A percentile compares a stretch with the other conserved stretches of the same genome.
phyloP scores from a whole-genome alignment of 2,888 invertebrate species.

The Leptopilina syphax region DNA sequence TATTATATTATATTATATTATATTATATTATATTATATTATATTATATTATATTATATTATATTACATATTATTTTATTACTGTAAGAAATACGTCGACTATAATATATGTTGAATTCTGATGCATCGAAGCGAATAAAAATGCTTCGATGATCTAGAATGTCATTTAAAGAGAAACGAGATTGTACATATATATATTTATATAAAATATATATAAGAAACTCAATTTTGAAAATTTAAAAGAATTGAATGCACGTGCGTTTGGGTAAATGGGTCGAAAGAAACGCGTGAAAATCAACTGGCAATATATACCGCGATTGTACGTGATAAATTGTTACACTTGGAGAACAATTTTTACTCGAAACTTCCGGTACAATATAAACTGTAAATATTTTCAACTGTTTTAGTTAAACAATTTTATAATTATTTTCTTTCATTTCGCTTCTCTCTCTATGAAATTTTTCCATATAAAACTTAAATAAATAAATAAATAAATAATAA shows the following conservation, averaged over 20 bases:
- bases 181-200: background rate
- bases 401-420: slow-evolving; percentile 15
- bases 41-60: no score
- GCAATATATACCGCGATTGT: background rate
- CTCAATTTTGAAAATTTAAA: slow-evolving; percentile 24
- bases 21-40: no score
- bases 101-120: background rate
- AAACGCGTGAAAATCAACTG: slow-evolving; percentile 8
- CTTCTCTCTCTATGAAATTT: slow-evolving; percentile 1
- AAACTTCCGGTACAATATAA: background rate
- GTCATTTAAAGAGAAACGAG: background rate
- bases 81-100: background rate
- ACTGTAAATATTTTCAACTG: background rate
- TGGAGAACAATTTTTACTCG: slow-evolving; percentile 8
- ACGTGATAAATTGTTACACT: slow-evolving; percentile 27
- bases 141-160: background rate
- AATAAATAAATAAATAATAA: background rate
- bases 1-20: no score
- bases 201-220: background rate
- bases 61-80: background rate
- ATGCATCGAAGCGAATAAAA: background rate
- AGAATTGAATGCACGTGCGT: slow-evolving; percentile 32
- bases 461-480: background rate
- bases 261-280: slow-evolving; percentile 14
- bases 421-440: background rate